A percentile compares a stretch with the other conserved stretches of the same genome.
These are phyloP conservation scores for Shinisaurus crocodilurus DNA, from an alignment of 2,113 vertebrate species.

Conservation along the genomic window DNA sequence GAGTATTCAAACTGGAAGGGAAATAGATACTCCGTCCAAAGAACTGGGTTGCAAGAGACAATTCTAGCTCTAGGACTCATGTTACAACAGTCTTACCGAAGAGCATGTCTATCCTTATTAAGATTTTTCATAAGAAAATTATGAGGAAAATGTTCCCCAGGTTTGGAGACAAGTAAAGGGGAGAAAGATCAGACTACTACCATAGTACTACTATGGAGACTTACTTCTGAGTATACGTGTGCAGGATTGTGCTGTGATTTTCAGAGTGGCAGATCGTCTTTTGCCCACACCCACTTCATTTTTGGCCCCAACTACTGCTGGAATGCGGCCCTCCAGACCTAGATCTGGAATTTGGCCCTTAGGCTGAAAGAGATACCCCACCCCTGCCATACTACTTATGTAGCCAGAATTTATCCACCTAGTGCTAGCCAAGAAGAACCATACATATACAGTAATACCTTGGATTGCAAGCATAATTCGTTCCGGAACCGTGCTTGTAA, in stretches of 20 bases:
- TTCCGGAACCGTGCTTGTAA: no score
- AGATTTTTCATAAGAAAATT: neutral
- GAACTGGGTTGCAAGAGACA: neutral
- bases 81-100: neutral
- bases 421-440: neutral
- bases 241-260: no score
- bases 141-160: neutral
- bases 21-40: rapidly evolving
- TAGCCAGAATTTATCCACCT: neutral
- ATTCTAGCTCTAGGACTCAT: neutral
- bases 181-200: neutral
- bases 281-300: no score
- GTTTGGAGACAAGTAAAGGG: neutral
- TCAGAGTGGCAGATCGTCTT: no score
- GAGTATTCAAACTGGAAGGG: neutral
- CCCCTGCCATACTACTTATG: neutral
- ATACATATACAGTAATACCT: no score
- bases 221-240: no score
- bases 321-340: no score
- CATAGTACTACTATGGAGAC: neutral
- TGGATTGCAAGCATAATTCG: no score
- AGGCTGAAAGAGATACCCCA: neutral
- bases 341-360: no score
- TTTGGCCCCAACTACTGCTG: no score
- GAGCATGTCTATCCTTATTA: neutral